phyloP scores from a whole-genome alignment of 2,888 invertebrate species.

The Muscina levida region DNA sequence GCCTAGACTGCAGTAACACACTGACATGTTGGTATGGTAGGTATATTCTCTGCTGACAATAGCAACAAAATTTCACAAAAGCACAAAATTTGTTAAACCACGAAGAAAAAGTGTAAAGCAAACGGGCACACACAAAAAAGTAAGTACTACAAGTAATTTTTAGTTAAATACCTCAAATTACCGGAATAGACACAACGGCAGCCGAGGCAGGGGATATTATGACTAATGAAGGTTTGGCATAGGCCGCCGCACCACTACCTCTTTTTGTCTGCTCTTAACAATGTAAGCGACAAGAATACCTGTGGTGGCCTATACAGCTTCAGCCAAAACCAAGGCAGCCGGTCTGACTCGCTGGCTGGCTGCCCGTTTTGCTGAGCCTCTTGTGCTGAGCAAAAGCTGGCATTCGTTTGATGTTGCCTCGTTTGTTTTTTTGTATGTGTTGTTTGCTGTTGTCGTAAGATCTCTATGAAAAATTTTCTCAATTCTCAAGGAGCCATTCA shows the following conservation, averaged over 20 bases:
- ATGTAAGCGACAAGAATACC: no score
- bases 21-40: slow-evolving; percentile 25
- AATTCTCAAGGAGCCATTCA: slow-evolving; percentile 6
- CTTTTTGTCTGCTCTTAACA: background rate
- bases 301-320: background rate
- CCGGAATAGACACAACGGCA: background rate
- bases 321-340: background rate
- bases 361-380: no score
- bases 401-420: slow-evolving; percentile 53
- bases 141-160: slow-evolving; percentile 57
- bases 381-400: slow-evolving; percentile 35
- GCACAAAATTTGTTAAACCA: slow-evolving; percentile 7
- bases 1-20: slow-evolving; percentile 15
- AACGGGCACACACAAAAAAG: slow-evolving; percentile 2
- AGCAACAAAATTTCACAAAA: slow-evolving; percentile 47
- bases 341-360: background rate
- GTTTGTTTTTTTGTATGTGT: no score
- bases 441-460: slow-evolving; percentile 40
- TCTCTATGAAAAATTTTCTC: slow-evolving; percentile 45
- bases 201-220: background rate
- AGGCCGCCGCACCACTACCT: slow-evolving; percentile 23
- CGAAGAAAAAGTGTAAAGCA: background rate
- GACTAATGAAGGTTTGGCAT: slow-evolving; percentile 57
- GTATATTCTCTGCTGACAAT: slow-evolving; percentile 44
- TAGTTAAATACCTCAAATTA: slow-evolving; percentile 63